Percentiles rank a stretch among this genome's conserved stretches.
Conservation (phyloP, 2,888 invertebrate species). For the Keiferia lycopersicella region DNA sequence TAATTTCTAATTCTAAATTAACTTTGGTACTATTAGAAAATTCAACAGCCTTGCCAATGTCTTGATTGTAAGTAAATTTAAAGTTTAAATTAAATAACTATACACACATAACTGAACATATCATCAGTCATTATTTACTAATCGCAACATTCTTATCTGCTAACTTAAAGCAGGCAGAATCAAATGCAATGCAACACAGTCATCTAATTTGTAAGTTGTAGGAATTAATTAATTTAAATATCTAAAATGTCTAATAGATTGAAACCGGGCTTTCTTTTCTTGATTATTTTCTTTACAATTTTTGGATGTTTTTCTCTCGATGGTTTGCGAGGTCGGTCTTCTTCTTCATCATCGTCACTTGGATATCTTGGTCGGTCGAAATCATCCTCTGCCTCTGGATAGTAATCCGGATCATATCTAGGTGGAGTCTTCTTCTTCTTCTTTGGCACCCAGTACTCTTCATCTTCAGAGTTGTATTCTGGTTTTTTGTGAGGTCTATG, state of each 20-base stretch:
- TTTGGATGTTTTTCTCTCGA: constrained; percentile 46
- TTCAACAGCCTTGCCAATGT: constrained; percentile 8
- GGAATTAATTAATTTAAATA: constrained; percentile 48
- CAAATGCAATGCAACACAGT: constrained; percentile 30
- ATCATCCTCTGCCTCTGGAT: constrained; percentile 59
- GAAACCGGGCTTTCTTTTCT: constrained; percentile 65
- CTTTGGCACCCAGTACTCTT: constrained; percentile 71
- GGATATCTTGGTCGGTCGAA: constrained; percentile 57
- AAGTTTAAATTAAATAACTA: constrained; percentile 2
- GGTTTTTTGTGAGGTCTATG: constrained; percentile 57
- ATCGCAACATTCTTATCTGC: constrained; percentile 21
- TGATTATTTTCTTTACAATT: constrained; percentile 66
- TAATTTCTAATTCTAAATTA: not conserved
- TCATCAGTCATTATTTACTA: constrained; percentile 16
- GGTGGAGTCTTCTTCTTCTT: constrained; percentile 64
- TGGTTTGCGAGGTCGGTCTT: constrained; percentile 53
- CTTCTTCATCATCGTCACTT: constrained; percentile 51
- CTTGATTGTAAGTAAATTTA: not conserved
- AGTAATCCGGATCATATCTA: constrained; percentile 57
- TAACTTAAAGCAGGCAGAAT: constrained; percentile 15
- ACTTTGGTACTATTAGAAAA: constrained; percentile 13
- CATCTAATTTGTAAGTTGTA: constrained; percentile 57
- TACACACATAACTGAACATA: not conserved
- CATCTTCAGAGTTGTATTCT: constrained; percentile 53
- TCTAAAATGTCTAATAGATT: constrained; percentile 73